These are phyloP conservation scores for Harpalus rufipes DNA, from an alignment of 2,888 invertebrate species.

Conservation along the genomic window DNA sequence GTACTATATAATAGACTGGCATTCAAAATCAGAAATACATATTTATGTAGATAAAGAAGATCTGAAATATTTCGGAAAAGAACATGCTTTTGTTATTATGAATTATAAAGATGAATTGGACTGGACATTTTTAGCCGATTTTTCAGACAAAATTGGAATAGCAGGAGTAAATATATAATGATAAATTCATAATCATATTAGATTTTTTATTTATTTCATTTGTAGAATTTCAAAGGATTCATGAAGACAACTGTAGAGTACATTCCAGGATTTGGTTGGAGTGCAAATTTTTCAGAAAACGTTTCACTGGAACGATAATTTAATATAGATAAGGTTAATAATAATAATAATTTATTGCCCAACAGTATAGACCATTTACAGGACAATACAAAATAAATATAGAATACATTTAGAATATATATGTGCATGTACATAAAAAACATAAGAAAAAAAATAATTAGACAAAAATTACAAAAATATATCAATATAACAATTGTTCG, in stretches of 20 bases:
- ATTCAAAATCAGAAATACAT: constrained; percentile 85
- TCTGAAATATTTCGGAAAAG: constrained; percentile 87
- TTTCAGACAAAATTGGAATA: constrained; percentile 86
- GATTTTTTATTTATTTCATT: constrained; percentile 69
- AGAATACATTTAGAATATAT: too few species aligned
- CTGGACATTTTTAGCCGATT: constrained; percentile 93
- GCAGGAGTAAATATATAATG: constrained; percentile 84
- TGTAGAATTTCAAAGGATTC: constrained; percentile 92
- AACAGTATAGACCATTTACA: too few species aligned
- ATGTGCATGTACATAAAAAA: too few species aligned
- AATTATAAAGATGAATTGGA: constrained; percentile 95
- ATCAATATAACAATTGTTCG: too few species aligned
- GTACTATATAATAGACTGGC: constrained; percentile 87
- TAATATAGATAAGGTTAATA: constrained; percentile 90
- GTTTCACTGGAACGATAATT: constrained; percentile 92
- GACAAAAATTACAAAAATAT: too few species aligned
- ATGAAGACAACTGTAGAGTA: constrained; percentile 93
- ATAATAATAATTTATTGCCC: too few species aligned
- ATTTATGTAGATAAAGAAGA: constrained; percentile 87
- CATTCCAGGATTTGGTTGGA: constrained; percentile 94
- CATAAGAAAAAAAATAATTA: too few species aligned
- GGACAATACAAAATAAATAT: too few species aligned
- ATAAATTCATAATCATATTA: background rate
- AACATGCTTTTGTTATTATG: constrained; percentile 91
- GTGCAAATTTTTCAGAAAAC: constrained; percentile 94